Base-by-base conservation (phyloP, 1,140 invertebrate species). In the Bombyx mandarina region DNA sequence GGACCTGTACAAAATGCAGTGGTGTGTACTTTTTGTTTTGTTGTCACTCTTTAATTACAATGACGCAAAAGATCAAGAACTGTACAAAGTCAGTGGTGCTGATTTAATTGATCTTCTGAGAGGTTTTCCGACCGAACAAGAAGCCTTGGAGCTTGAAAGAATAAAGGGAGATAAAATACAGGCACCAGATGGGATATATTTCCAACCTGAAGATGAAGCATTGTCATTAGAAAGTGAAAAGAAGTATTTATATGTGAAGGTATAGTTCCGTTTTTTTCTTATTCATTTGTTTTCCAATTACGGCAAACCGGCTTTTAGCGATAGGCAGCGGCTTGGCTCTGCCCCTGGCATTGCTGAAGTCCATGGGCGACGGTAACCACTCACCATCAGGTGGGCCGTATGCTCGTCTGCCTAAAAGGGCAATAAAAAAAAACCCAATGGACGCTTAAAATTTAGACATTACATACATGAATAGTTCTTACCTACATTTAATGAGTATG, bases 131-230 rank as follows among this genome's bases (percentile, higher is more conserved):
- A 58, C 63, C 0, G 52, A 66, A 43, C 54, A 58, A 43, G 53
- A 50, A 1, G 9, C 45, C 8, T 47, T 65, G 18, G 58, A 45
- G 7, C 22, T 71, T 35, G 56, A 57, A 0, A 69, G 65, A 55
- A 56, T 71, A 7, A 45, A 61, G 5, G 54, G 54, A 22, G 62
- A 60, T 10, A 4, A 6, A 7, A 52, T 12, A 5, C 53, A 2
- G 8, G 43, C 58, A 22, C 63, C 61, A 44, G 66, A 71, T 61
- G 66, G 69, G 5, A 58, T 71, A 12, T 69, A 68, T 35, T 66
- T 59, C 45, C 35, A 57, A n/a, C 69, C 69, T 8, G 63, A 66
- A 47, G 61, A 72, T 46, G 62, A 58, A 10, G 58, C 22, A 5
- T 35, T 68, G 47, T 43, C 22, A 9, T 26, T 46, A 2, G 7